Base-by-base conservation (phyloP, 2,797 vertebrate species). In the Pseudotriccus pelzelni region DNA sequence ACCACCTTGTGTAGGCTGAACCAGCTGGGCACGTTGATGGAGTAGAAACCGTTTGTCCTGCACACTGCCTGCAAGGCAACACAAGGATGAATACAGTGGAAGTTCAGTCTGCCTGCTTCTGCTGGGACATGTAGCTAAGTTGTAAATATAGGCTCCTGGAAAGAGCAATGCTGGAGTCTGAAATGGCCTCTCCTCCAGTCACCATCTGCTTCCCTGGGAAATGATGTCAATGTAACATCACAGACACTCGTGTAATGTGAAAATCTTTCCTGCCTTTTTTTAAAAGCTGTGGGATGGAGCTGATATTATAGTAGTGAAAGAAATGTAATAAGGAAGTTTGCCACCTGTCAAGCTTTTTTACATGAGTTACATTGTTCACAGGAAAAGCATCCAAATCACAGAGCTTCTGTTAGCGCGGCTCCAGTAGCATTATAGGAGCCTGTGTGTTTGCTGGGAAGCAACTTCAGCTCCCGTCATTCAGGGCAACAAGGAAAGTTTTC, bases 21-120 rank as follows among this genome's bases (percentile, higher is more conserved):
- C 99, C 99, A 99, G 97, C 99, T 99, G 86, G 97, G 97, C 95
- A 99, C 98, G 0, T 97, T 98, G 89, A 99, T 94, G 3, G 99
- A 98, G 88, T 97, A 99, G 98, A 99, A 99, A 53, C 99, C 98
- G 0, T 97, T 99, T 7, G 99, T 99, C 94, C 99, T 98, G 96
- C 99, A 99, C 88, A 99, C 99, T 0, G 99, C 99, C 99, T 99
- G 97, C 84, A 73, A 55, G 76, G 49, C 84, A 62, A 86, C 37
- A 27, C 1, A 19, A 69, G 73, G 59, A 67, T 4, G 32, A 87
- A 74, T 0, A 16, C 36, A 3, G 11, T 37, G 36, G 47, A 27
- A 64, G 32, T 34, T 41, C 32, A 18, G 49, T 10, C 16, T 0
- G 3, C 36, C 39, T 64, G 22, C 34, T 78, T 84, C 50, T 63